These are phyloP conservation scores for Mesitornis unicolor DNA, from an alignment of 2,113 vertebrate species.

Conservation along the genomic window DNA sequence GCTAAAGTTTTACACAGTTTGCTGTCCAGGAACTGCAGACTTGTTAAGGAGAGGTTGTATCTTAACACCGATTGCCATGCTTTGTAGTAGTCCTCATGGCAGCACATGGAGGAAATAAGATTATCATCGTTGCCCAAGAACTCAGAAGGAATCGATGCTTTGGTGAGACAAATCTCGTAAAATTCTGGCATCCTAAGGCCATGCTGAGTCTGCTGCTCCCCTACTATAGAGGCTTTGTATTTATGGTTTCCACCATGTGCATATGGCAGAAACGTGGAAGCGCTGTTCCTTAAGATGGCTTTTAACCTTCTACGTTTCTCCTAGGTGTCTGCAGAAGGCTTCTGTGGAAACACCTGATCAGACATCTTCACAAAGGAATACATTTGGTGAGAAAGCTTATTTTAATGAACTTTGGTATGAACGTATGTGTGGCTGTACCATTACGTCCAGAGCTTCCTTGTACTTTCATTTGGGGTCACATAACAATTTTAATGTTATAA, in stretches of 20 bases:
- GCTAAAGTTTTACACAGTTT: neutral
- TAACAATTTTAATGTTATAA: neutral
- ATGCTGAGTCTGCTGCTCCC: neutral
- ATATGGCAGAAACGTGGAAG: neutral
- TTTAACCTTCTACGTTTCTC: neutral
- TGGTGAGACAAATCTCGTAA: neutral
- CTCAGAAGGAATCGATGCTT: neutral
- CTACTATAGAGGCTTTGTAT: rapidly evolving
- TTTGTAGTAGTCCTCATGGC: neutral
- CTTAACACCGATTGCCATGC: neutral
- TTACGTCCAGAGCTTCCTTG: neutral
- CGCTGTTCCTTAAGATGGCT: neutral
- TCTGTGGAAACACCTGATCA: neutral
- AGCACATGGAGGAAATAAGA: neutral
- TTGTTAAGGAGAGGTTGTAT: neutral
- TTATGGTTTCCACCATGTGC: neutral
- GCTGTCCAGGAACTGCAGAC: neutral
- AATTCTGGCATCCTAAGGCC: neutral
- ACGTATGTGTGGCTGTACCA: rapidly evolving
- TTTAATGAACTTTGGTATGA: neutral
- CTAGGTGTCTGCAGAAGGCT: neutral
- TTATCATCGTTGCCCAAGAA: neutral
- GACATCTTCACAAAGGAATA: neutral
- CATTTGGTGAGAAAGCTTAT: constrained; percentile 20
- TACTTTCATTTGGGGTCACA: rapidly evolving